Percentiles rank a stretch among this genome's conserved stretches.
Evolutionary conservation across 2,797 vertebrate genomes (phyloP).

Genomic region (Pterois miles): DNA sequence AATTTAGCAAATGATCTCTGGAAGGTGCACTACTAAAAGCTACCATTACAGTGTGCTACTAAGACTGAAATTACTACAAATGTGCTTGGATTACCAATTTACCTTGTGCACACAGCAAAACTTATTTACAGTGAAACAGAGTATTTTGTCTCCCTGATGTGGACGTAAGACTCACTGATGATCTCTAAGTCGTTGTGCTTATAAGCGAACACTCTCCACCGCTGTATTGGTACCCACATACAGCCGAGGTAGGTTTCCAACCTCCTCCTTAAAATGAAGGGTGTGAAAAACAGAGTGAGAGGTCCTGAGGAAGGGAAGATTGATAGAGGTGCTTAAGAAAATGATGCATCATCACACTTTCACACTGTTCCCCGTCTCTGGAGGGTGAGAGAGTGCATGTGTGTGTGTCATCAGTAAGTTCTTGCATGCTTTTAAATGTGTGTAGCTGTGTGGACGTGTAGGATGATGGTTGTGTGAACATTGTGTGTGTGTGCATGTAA

Average conservation of each 20-base stretch:
- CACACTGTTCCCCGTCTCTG: constrained; percentile 53
- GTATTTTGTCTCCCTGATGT: background rate
- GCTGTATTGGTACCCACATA: background rate
- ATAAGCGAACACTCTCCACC: background rate
- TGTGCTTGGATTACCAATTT: background rate
- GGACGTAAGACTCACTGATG: background rate
- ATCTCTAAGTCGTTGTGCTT: background rate
- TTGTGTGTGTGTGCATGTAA: constrained; percentile 4
- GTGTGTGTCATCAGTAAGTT: constrained; percentile 24
- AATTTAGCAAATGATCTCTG: background rate
- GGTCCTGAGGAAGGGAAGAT: constrained; percentile 51
- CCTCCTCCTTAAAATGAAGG: constrained; percentile 23
- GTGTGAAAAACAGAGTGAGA: constrained; percentile 39
- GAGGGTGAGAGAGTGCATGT: constrained; percentile 23
- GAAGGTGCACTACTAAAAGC: background rate
- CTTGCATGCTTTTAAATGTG: constrained; percentile 47
- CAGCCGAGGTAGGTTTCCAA: constrained; percentile 19
- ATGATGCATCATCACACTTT: constrained; percentile 77
- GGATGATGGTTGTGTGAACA: constrained; percentile 19
- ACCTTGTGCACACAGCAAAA: background rate
- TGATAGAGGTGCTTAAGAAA: constrained; percentile 74
- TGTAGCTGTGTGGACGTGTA: constrained; percentile 24
- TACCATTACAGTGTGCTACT: background rate
- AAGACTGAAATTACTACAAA: too few species aligned
- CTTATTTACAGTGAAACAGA: background rate